Evolutionary conservation across 64 coral and sea anemone genomes (phyloP).

Genomic region (Platygyra sinensis): DNA sequence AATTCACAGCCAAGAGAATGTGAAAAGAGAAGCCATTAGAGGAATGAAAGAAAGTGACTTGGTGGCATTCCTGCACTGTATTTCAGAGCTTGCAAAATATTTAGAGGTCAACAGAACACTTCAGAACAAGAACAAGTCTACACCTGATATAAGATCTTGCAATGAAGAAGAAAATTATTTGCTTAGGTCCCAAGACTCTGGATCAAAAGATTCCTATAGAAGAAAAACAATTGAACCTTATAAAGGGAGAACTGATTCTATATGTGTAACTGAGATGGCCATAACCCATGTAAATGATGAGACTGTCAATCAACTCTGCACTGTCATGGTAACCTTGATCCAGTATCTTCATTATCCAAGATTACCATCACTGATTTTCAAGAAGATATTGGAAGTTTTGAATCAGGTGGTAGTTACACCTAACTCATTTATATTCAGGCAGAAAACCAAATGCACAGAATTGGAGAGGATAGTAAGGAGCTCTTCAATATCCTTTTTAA

Average conservation of each 20-base stretch:
- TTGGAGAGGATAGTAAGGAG: not conserved
- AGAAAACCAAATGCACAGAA: not conserved
- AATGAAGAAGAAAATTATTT: not conserved
- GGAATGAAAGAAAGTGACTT: slow-evolving; percentile 4
- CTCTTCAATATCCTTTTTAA: slow-evolving; percentile 48
- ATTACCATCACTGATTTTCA: slow-evolving; percentile 50
- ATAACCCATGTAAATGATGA: too few relatives aligned
- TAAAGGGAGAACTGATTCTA: not conserved
- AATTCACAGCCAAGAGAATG: slow-evolving; percentile 32
- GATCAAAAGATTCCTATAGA: not conserved
- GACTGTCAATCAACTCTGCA: slow-evolving; percentile 16
- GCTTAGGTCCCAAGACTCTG: not conserved
- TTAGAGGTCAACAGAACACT: not conserved
- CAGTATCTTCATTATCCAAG: slow-evolving; percentile 57
- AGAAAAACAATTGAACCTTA: not conserved
- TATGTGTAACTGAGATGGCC: not conserved
- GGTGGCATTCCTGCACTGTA: slow-evolving; percentile 1
- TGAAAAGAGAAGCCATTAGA: slow-evolving; percentile 2
- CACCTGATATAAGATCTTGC: not conserved
- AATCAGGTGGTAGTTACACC: slow-evolving; percentile 2
- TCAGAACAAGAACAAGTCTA: not conserved
- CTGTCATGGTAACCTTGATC: slow-evolving; percentile 20
- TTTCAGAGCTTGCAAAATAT: not conserved
- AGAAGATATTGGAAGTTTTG: slow-evolving; percentile 54
- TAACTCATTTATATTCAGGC: slow-evolving; percentile 1